phyloP scores from a whole-genome alignment of 2,113 vertebrate genomes.

The Gallinago media region DNA sequence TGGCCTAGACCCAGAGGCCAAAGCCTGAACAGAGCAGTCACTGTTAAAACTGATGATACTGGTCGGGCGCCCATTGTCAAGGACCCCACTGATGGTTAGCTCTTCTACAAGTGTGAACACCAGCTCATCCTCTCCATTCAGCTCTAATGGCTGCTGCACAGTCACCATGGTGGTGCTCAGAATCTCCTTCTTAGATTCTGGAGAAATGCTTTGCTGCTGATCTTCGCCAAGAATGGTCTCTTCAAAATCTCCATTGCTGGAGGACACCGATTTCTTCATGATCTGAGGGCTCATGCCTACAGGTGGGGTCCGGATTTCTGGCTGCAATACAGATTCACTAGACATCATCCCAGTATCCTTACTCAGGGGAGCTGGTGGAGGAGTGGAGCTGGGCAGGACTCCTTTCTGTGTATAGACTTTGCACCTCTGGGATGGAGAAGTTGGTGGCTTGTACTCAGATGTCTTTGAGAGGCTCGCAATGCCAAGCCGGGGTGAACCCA shows the following conservation, averaged over 20 bases:
- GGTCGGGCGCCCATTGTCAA: slow-evolving; percentile 85
- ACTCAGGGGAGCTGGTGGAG: slow-evolving; percentile 78
- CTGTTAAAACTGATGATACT: slow-evolving; percentile 95
- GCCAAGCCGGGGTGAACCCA: slow-evolving; percentile 93
- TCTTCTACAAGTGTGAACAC: slow-evolving; percentile 88
- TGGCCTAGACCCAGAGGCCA: slow-evolving; percentile 85
- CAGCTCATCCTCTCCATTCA: slow-evolving; percentile 87
- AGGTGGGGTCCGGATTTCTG: slow-evolving; percentile 89
- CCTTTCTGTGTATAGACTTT: slow-evolving; percentile 98
- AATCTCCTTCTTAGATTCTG: slow-evolving; percentile 84
- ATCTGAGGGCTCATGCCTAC: slow-evolving; percentile 93
- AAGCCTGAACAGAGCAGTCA: slow-evolving; percentile 86
- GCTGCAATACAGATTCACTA: slow-evolving; percentile 83
- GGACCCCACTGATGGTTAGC: slow-evolving; percentile 84
- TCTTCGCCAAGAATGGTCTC: slow-evolving; percentile 75
- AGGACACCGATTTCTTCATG: slow-evolving; percentile 83
- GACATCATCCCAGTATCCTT: slow-evolving; percentile 82
- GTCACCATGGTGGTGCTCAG: slow-evolving; percentile 88
- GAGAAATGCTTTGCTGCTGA: slow-evolving; percentile 63
- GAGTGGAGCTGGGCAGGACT: slow-evolving; percentile 84
- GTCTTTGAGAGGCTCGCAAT: slow-evolving; percentile 94
- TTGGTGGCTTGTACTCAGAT: slow-evolving; percentile 90
- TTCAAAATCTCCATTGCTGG: slow-evolving; percentile 80
- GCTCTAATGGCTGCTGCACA: slow-evolving; percentile 83
- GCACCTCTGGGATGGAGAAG: slow-evolving; percentile 93